Conservation (phyloP, 1,140 invertebrate species). For the Argopecten irradians region DNA sequence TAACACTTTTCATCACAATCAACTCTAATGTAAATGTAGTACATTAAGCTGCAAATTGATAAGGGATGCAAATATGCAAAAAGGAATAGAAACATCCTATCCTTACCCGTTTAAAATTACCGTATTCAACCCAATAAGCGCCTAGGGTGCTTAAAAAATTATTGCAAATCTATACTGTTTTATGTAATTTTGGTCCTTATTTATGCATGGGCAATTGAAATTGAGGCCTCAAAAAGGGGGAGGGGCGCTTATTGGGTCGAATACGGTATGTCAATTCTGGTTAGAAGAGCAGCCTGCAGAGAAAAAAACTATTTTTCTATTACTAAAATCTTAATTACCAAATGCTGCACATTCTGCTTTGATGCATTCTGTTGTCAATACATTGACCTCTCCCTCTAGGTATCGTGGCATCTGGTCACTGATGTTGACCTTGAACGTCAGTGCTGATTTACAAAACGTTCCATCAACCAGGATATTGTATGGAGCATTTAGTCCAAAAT, state of each 20-base stretch:
- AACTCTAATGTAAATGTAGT: too few species aligned
- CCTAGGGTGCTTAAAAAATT: too few species aligned
- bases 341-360: slow-evolving; percentile 93
- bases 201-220: too few species aligned
- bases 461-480: slow-evolving; percentile 95
- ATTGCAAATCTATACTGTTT: too few species aligned
- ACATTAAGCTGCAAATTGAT: too few species aligned
- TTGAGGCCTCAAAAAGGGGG: too few species aligned
- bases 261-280: too few species aligned
- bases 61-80: too few species aligned
- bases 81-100: not conserved
- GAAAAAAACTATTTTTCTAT: not conserved
- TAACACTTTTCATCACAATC: too few species aligned
- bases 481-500: slow-evolving; percentile 91
- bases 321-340: slow-evolving; percentile 75
- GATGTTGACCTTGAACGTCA: slow-evolving; percentile 85
- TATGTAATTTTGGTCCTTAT: too few species aligned
- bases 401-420: slow-evolving; percentile 95
- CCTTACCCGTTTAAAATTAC: not conserved
- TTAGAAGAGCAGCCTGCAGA: not conserved
- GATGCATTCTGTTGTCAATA: slow-evolving; percentile 94
- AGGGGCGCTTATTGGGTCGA: too few species aligned
- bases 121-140: too few species aligned
- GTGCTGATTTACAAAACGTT: slow-evolving; percentile 93
- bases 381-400: slow-evolving; percentile 88